Base-by-base conservation (phyloP, 2,888 invertebrate species). In the Dendrolimus pini region DNA sequence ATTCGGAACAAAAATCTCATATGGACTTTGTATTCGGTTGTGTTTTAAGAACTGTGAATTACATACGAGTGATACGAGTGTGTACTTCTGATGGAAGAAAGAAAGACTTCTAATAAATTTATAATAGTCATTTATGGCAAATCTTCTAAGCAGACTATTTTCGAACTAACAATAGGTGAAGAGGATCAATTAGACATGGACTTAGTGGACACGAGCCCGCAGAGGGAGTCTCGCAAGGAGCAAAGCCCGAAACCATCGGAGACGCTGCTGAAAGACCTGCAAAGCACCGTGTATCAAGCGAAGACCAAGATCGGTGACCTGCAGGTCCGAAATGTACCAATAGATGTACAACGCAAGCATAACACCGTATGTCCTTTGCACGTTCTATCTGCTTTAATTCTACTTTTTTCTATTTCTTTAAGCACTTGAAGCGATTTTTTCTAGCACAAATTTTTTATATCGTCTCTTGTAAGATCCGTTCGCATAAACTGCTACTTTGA, bases 241-340 rank as follows among this genome's bases (percentile, higher is more conserved):
- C 72, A 65, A 60, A 83, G 85, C 58, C 84, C 88, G 0, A 87
- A 87, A 61, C 77, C 87, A 0, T 68, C 82, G 0, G 89, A 88
- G 41, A 81, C 76, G 0, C 70, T 88, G 13, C 78, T 89, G 14
- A 86, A 85, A 60, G 93, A 93, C 73, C 76, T 93, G 7, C 93
- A 93, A 80, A 91, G 84, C 66, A 90, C 90, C 0, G 92, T 93
- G 54, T 88, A 89, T 73, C 92, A 92, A 61, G 93, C 93, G 58
- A 92, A 93, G 81, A 90, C 88, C 68, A 93, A 92, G 84, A 93
- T 93, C 62, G 93, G 93, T 58, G 93, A 93, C 78, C 91, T 93
- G 60, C 93, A 93, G 92, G 93, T 93, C 88, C 82, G 73, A 67
- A 72, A 68, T 71, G 69, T 75, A 47, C 47, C 47, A 47, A 66